Evolutionary conservation across 92 coral and sea anemone genomes (phyloP), one percentile per base, ranked within the genome.

Genomic region (Epizoanthus ramosus): DNA sequence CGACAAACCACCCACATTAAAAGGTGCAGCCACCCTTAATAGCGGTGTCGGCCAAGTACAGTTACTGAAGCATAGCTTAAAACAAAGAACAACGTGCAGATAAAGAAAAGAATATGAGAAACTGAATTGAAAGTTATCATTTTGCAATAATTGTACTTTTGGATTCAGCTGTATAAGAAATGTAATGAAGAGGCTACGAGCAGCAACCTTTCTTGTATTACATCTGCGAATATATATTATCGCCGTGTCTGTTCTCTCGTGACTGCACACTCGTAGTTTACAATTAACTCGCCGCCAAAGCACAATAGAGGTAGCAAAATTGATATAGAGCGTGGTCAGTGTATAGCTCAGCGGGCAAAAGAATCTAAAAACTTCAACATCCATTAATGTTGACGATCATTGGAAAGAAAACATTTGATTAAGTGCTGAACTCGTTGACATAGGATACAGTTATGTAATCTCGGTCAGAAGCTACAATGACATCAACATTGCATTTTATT

Each of bases 21-120:
- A 39, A 17, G 24, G 13, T 56, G 21, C 79, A 74, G 43, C 60
- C 65, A 74, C 3, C 79, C 63, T 75, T 37, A 31, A 37, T 58
- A 76, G 69, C 81, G 69, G 70, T n/a, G 64, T 76, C 57, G 28
- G 33, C 33, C 67, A 33, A 76, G 43, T 9, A 76, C 70, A 77
- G 61, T 77, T 33, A 22, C 23, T 13, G 43, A 60, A 56, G 71
- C 71, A 77, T 43, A 43, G 19, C 57, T 16, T 5, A 8, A 22
- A 18, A 74, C 64, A 54, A 54, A 52, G 59, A 47, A 5, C 19
- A 13, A n/a, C 57, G 58, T 12, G 58, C 61, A 16, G 47, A 4
- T 19, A 8, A 39, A 8, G 14, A 10, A 39, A 41, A 39, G 17
- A 15, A 31, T 28, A 7, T 16, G 16, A 67, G 19, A 33, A 67